These are phyloP conservation scores for Alfaro cultratus DNA, from an alignment of 2,797 vertebrate species.

Conservation along the genomic window DNA sequence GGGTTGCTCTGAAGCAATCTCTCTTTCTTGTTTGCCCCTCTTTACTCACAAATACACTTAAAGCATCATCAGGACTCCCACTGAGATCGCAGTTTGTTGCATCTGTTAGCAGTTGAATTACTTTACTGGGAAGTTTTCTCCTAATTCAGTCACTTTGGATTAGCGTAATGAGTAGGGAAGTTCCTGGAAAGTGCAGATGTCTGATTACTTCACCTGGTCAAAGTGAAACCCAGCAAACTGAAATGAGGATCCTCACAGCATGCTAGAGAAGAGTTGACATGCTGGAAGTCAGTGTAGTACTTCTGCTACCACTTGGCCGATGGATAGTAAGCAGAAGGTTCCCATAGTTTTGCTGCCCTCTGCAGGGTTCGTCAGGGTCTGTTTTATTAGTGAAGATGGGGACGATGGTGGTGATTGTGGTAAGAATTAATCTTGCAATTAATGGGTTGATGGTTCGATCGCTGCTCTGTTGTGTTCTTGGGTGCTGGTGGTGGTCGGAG, in stretches of 20 bases:
- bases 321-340: neutral
- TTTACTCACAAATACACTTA: constrained; percentile 5
- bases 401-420: too few relatives aligned
- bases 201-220: neutral
- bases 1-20: constrained; percentile 51
- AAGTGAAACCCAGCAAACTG: neutral
- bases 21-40: constrained; percentile 26
- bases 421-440: too few relatives aligned
- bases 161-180: neutral
- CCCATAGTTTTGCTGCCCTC: neutral
- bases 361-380: neutral
- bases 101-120: constrained; percentile 23
- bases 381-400: neutral
- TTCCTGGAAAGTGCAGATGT: neutral
- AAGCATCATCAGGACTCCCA: constrained; percentile 2
- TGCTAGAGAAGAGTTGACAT: neutral
- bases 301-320: neutral
- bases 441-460: too few relatives aligned
- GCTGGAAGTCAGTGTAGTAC: too few relatives aligned
- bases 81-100: constrained; percentile 8
- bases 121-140: constrained; percentile 14
- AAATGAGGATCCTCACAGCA: neutral
- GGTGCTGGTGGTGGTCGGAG: too few relatives aligned
- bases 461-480: too few relatives aligned
- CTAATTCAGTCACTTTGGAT: constrained; percentile 11